A percentile compares a stretch with the other conserved stretches of the same genome.
Evolutionary conservation across 2,113 vertebrate species (phyloP).

Genomic region (Phylloscopus whistleri): DNA sequence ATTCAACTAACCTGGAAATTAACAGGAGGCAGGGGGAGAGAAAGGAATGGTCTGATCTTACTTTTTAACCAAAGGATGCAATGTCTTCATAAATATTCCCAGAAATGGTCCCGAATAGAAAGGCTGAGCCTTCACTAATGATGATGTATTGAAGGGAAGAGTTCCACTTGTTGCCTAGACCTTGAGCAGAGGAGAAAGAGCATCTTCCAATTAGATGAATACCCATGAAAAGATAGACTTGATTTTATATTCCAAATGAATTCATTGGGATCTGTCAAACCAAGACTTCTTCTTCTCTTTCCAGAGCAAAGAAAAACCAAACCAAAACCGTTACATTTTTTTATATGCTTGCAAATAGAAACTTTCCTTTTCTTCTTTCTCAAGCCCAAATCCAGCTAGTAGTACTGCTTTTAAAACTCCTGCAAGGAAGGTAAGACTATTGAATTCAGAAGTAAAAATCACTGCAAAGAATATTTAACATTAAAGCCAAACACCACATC

Average conservation of each 20-base stretch:
- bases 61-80: neutral
- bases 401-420: neutral
- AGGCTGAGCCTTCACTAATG: neutral
- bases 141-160: neutral
- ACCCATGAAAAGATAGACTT: neutral
- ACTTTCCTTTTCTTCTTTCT: neutral
- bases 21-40: neutral
- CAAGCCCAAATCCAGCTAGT: neutral
- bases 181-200: neutral
- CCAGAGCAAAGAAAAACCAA: neutral
- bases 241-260: neutral
- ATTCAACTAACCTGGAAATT: neutral
- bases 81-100: neutral
- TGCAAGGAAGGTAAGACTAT: neutral
- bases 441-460: conserved; percentile 1
- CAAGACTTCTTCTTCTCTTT: neutral
- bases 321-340: neutral
- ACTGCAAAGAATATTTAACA: neutral
- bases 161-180: neutral
- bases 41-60: neutral
- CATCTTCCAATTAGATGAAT: neutral
- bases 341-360: neutral
- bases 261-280: neutral
- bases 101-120: neutral
- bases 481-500: conserved; percentile 13